These are phyloP conservation scores for Tanypteryx hageni DNA, from an alignment of 2,888 invertebrate genomes.

Conservation along the genomic window DNA sequence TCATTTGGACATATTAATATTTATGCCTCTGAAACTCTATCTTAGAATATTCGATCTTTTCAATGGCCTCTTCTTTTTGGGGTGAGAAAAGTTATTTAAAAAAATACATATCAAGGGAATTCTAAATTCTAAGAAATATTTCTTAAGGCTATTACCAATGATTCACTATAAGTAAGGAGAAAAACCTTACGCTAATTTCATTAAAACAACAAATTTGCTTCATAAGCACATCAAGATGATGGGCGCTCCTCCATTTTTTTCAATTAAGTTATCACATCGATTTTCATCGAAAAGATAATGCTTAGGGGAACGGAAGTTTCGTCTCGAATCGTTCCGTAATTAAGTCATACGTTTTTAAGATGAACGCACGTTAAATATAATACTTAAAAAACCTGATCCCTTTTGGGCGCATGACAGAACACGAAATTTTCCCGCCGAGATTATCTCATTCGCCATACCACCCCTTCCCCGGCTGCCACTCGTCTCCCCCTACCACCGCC, in stretches of 20 bases:
- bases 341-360: slow-evolving; percentile 14
- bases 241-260: not conserved
- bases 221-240: not conserved
- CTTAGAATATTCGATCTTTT: no score
- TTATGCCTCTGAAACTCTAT: no score
- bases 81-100: not conserved
- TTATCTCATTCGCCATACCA: slow-evolving; percentile 9
- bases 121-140: not conserved
- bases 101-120: not conserved
- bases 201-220: not conserved
- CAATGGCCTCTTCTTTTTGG: not conserved
- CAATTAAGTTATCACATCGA: slow-evolving; percentile 27
- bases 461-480: not conserved
- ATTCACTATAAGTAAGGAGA: not conserved
- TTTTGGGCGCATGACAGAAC: not conserved
- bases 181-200: not conserved
- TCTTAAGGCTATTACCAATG: not conserved
- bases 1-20: no score
- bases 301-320: not conserved
- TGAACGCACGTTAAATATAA: not conserved
- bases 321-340: not conserved
- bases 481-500: not conserved
- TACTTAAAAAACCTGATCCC: not conserved
- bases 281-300: slow-evolving; percentile 20
- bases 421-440: not conserved